Percentiles rank a stretch among this genome's conserved stretches.
These are phyloP conservation scores for Astropecten irregularis DNA, from an alignment of 53 echinoderm and acorn worm species.

Conservation along the genomic window DNA sequence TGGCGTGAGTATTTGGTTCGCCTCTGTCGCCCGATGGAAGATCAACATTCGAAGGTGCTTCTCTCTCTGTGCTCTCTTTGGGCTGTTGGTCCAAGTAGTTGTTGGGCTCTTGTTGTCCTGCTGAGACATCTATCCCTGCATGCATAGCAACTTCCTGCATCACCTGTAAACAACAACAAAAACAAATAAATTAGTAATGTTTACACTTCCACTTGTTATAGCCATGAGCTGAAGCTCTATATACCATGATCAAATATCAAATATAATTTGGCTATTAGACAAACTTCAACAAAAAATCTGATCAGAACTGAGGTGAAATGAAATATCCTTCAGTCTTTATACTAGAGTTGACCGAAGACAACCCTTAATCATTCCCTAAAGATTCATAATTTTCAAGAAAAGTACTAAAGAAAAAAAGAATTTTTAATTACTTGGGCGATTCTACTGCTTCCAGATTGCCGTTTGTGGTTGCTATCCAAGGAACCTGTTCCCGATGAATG, in stretches of 20 bases:
- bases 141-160: slow-evolving; percentile 97
- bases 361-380: too few species aligned
- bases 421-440: slow-evolving; percentile 87
- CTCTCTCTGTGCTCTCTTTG: slow-evolving; percentile 4
- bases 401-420: too few species aligned
- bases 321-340: too few species aligned
- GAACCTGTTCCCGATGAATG: slow-evolving; percentile 29
- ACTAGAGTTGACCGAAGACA: too few species aligned
- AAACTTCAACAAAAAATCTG: too few species aligned
- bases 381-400: too few species aligned
- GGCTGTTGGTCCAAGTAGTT: background rate
- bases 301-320: too few species aligned
- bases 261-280: too few species aligned
- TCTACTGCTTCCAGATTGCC: slow-evolving; percentile 68
- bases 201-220: too few species aligned
- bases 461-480: slow-evolving; percentile 37
- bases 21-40: slow-evolving; percentile 9
- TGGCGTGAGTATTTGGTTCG: slow-evolving; percentile 47
- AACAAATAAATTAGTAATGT: too few species aligned
- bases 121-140: slow-evolving; percentile 61
- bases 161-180: slow-evolving; percentile 60
- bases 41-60: slow-evolving; percentile 4
- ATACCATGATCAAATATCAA: background rate
- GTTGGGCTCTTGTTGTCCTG: slow-evolving; percentile 24
- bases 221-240: too few species aligned